Evolutionary conservation across 2,113 vertebrate genomes (phyloP), one percentile per base, ranked within the genome.

Genomic region (Leptobrachium leishanense): DNA sequence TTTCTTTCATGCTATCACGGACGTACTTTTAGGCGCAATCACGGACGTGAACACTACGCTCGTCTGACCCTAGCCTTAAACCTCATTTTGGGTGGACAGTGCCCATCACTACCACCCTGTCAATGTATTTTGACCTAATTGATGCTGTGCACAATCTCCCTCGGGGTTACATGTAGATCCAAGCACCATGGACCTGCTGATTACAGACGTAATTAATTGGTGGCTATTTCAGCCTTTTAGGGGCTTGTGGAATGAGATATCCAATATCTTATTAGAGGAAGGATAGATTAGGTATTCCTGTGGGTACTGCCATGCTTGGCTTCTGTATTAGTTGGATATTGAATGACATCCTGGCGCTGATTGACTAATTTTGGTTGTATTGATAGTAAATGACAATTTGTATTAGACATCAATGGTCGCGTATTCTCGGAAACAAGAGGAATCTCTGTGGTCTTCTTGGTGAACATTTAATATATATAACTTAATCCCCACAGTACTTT

Each of bases 221-320:
- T 31, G 71, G 54, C n/a, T 39, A 43, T 42, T 72, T 59, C 3
- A 50, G 31, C 31, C 5, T 57, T 57, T 42, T 57, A 20, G 39
- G 10, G 71, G 70, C 20, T n/a, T 57, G 50, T 39, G 15, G 42
- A 63, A 78, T 55, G 40, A 57, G 67, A 75, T 67, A 3, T 55
- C 54, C 20, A 39, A 77, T 69, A 70, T 68, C 75, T 77, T 77
- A 46, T 72, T 73, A 65, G 6, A 57, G 59, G 55, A 73, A 59
- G 57, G 46, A 79, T 41, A 6, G 41, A 68, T 46, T 41, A n/a
- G 31, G 54, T 41, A 20, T 43, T 68, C 70, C 77, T 46, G 54
- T 5, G 69, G 57, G 77, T 43, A 43, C 55, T 66, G 31, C 54
- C 40, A 79, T 41, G 44, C 67, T 40, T 44, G 53, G n/a, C 15